Evolutionary conservation across 92 coral and sea anemone genomes (phyloP), one percentile per base, ranked within the genome.

Genomic region (Blastomussa wellsi): DNA sequence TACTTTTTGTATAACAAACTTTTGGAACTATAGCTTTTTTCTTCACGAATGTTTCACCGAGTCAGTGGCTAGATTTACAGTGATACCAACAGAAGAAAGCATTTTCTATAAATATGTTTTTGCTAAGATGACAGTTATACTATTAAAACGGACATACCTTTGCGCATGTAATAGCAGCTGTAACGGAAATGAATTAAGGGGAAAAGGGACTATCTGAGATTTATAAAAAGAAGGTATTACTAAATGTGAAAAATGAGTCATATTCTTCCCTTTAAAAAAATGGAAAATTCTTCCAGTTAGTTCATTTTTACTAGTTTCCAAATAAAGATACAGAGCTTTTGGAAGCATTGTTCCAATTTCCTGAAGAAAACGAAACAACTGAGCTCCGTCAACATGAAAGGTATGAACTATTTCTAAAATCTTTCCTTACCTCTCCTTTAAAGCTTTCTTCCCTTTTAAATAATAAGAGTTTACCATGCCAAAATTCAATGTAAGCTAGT

Each of bases 221-320:
- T 62, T 16, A 35, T 67, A 31, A 28, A 24, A 16, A 36, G 2
- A 22, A 36, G 47, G 0, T 35, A 17, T 24, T 36, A 11, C 75
- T 70, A 70, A 36, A 70, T 70, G 37, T 47, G 1, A 17, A 35
- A 70, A 20, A 36, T 70, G 75, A 70, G 75, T 70, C 75, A 78
- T 22, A 6, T 55, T 57, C 71, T 60, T 22, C 36, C 33, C 70
- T 29, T 44, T 26, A 5, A 74, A 22, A 70, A 22, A 44, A 5
- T 28, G 44, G 16, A 20, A 70, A 70, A 19, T 48, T 48, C 75
- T 16, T 24, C 20, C 29, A 57, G 29, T 57, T 57, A 29, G 26
- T 57, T 13, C 65, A 57, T n/a, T 57, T 24, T 0, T 57, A 57
- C 31, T 24, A n/a, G n/a, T n/a, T 7, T 14, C 4, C 59, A 15